Percentiles rank a stretch among this genome's conserved stretches.
These are phyloP conservation scores for Darevskia nairensis DNA, from an alignment of 2,797 vertebrate species.

Conservation along the genomic window DNA sequence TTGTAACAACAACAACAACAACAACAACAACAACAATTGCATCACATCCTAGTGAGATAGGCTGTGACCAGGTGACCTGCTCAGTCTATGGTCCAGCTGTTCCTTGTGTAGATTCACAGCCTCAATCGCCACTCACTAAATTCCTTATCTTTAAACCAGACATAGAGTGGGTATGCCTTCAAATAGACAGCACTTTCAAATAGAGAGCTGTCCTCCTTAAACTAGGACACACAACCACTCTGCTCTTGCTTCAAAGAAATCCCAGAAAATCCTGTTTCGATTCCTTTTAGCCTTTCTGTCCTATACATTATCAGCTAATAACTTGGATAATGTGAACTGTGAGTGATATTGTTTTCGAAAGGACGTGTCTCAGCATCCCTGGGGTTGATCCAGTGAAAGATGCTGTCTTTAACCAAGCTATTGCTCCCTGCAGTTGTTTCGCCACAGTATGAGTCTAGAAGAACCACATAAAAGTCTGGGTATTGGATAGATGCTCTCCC, in stretches of 20 bases:
- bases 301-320: too few species aligned
- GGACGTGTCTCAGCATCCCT: too few species aligned
- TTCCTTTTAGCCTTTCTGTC: not conserved
- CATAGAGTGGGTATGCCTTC: not conserved
- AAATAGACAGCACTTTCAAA: not conserved
- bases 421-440: not conserved
- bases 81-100: too few species aligned
- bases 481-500: not conserved
- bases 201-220: not conserved
- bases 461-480: not conserved
- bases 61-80: not conserved
- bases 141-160: too few species aligned
- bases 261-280: not conserved
- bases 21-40: not conserved
- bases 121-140: too few species aligned
- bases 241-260: not conserved
- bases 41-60: not conserved
- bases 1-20: too few species aligned
- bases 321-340: too few species aligned
- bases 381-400: not conserved
- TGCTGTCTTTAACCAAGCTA: not conserved
- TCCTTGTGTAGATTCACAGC: too few species aligned
- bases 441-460: not conserved
- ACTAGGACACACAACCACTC: not conserved
- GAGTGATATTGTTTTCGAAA: not conserved